phyloP scores from a whole-genome alignment of 2,113 vertebrate genomes.

The Synodontis membranacea region DNA sequence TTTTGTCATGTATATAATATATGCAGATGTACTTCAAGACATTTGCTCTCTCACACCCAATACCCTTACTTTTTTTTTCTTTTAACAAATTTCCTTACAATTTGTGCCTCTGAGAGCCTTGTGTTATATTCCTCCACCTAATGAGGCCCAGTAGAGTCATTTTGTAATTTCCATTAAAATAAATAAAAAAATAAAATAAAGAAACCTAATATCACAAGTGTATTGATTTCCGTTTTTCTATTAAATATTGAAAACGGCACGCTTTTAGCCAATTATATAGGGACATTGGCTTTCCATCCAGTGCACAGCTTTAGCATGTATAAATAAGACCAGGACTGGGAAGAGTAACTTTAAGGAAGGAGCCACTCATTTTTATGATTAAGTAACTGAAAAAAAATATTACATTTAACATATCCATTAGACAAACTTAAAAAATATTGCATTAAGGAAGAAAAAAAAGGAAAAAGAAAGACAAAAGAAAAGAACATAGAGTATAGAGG shows the following conservation, averaged over 20 bases:
- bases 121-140: not conserved
- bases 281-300: not conserved
- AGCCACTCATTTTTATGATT: not conserved
- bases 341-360: not conserved
- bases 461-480: not conserved
- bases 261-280: not conserved
- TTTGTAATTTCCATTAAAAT: constrained; percentile 2
- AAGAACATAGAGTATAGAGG: too few relatives aligned
- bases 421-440: not conserved
- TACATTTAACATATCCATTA: not conserved
- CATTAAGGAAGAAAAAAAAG: not conserved
- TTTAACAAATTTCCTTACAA: not conserved
- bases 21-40: not conserved
- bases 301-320: not conserved
- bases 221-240: not conserved
- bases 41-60: not conserved
- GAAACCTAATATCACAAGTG: not conserved
- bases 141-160: not conserved
- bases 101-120: not conserved
- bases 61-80: not conserved
- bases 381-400: not conserved
- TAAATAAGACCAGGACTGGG: not conserved
- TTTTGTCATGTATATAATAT: not conserved
- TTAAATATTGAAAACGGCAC: not conserved
- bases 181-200: too few relatives aligned